These are phyloP conservation scores for Limonius californicus DNA, from an alignment of 1,140 invertebrate species.

Conservation along the genomic window DNA sequence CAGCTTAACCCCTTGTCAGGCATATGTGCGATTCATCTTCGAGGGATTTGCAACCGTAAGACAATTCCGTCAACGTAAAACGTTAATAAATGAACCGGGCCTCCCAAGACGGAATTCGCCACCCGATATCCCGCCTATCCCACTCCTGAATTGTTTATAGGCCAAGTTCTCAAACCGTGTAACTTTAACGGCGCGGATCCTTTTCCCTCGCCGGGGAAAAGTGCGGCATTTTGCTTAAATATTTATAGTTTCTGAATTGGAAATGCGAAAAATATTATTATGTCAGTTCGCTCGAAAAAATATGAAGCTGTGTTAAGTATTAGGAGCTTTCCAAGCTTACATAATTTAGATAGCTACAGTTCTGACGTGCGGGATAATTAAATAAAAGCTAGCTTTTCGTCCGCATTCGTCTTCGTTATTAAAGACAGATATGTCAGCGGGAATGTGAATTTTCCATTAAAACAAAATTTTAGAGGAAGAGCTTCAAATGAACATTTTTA, in stretches of 20 bases:
- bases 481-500: background rate
- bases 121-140: background rate
- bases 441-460: no score
- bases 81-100: constrained; percentile 10
- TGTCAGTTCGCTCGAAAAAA: background rate
- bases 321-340: no score
- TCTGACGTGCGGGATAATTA: no score
- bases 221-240: constrained; percentile 1
- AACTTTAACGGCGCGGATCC: constrained; percentile 1
- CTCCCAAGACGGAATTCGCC: background rate
- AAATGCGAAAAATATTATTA: constrained; percentile 7
- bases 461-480: background rate
- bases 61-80: constrained; percentile 6
- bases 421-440: no score
- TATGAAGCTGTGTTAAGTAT: background rate
- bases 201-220: constrained; percentile 1
- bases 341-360: no score
- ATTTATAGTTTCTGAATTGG: constrained; percentile 14
- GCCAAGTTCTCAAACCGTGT: constrained; percentile 6
- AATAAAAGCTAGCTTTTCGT: no score
- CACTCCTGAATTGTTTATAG: constrained; percentile 13
- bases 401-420: no score
- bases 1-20: background rate
- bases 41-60: background rate
- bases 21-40: background rate